Percentiles rank a stretch among this genome's conserved stretches.
Conservation (phyloP, 2,113 vertebrate species). For the Okapia johnstoni region DNA sequence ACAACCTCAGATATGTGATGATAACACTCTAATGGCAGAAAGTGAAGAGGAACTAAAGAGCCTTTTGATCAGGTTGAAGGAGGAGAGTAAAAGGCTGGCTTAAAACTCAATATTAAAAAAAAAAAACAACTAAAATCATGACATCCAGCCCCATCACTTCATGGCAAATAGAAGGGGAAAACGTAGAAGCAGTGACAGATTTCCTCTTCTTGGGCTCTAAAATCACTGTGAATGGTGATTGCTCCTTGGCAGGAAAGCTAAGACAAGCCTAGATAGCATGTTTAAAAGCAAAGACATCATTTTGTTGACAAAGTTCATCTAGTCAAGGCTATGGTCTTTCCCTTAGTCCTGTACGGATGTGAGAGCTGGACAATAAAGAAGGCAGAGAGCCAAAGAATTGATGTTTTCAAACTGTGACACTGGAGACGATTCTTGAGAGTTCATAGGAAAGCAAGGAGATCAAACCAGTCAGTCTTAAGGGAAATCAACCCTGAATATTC, state of each 20-base stretch:
- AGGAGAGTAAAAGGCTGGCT: not conserved
- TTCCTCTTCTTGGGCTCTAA: not conserved
- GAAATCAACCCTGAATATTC: not conserved
- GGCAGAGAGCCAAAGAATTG: not conserved
- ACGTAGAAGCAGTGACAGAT: not conserved
- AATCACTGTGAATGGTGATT: not conserved
- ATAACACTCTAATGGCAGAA: not conserved
- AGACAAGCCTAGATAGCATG: not conserved
- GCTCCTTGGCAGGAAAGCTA: not conserved
- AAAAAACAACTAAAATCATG: not conserved
- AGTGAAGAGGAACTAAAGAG: not conserved
- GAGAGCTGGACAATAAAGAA: not conserved
- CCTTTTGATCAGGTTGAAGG: not conserved
- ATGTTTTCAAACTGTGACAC: not conserved
- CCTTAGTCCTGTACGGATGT: not conserved
- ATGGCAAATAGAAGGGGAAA: not conserved
- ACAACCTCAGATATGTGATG: not conserved
- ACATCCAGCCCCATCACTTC: not conserved
- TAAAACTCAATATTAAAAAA: not conserved
- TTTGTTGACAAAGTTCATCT: not conserved
- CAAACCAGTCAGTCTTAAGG: not conserved
- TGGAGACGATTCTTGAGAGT: not conserved
- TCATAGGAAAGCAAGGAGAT: not conserved
- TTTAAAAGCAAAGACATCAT: not conserved
- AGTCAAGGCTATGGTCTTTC: not conserved